These are phyloP conservation scores for Semibalanus balanoides DNA, from an alignment of 1,140 invertebrate genomes.

Conservation along the genomic window DNA sequence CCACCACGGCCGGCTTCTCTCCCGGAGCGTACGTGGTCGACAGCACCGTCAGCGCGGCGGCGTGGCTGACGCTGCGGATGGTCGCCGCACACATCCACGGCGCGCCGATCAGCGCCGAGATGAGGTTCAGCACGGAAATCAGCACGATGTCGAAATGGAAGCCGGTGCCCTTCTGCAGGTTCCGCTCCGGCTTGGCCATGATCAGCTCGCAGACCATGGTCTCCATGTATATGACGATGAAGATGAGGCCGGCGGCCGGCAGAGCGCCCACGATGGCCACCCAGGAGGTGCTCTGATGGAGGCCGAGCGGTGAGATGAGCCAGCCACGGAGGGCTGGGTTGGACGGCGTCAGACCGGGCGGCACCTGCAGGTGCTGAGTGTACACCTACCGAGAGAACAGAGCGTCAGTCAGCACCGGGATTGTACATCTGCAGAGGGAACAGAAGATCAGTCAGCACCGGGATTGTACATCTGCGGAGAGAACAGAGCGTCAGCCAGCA, in stretches of 20 bases:
- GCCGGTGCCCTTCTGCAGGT: constrained; percentile 81
- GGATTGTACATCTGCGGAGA: constrained; percentile 56
- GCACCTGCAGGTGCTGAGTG: constrained; percentile 77
- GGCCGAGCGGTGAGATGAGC: constrained; percentile 59
- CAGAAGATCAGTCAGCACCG: constrained; percentile 75
- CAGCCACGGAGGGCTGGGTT: constrained; percentile 50
- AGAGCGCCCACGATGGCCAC: constrained; percentile 62
- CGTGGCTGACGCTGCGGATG: constrained; percentile 82
- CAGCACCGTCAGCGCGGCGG: constrained; percentile 81
- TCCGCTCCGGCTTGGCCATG: constrained; percentile 81
- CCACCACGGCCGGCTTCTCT: constrained; percentile 78
- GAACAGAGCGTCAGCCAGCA: too few species aligned
- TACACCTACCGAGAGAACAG: constrained; percentile 43
- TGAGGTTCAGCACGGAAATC: constrained; percentile 59
- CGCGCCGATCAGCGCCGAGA: constrained; percentile 68
- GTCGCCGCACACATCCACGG: constrained; percentile 93
- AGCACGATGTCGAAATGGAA: constrained; percentile 90
- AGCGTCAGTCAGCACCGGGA: too few species aligned
- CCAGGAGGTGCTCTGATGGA: constrained; percentile 39
- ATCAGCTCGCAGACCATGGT: constrained; percentile 93
- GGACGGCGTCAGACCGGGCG: constrained; percentile 65
- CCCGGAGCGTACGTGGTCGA: constrained; percentile 89
- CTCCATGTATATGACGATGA: constrained; percentile 92
- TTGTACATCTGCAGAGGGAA: too few species aligned
- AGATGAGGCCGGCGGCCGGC: constrained; percentile 79